Percentiles rank a stretch among this genome's conserved stretches.
These are phyloP conservation scores for Habrosyne pyritoides DNA, from an alignment of 2,888 invertebrate species.

Conservation along the genomic window DNA sequence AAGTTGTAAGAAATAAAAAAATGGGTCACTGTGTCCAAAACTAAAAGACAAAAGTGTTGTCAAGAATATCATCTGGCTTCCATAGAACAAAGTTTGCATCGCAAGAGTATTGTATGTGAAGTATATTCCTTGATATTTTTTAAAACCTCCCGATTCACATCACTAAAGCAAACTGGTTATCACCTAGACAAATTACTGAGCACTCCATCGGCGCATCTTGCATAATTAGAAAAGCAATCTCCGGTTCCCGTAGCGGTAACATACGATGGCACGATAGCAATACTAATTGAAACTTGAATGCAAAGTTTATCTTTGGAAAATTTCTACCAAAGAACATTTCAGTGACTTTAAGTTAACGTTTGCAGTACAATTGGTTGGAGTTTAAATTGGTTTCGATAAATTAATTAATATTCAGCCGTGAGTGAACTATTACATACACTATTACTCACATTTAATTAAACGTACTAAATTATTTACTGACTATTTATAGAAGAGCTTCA, in stretches of 20 bases:
- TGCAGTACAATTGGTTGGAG: not conserved
- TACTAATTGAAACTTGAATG: constrained; percentile 57
- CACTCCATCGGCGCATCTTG: constrained; percentile 16
- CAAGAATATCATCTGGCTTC: no score
- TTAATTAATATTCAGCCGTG: not conserved
- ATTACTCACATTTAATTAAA: no score
- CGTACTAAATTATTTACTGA: no score
- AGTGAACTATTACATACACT: not conserved
- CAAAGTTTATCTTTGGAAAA: constrained; percentile 46
- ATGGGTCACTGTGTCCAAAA: no score
- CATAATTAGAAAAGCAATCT: constrained; percentile 64
- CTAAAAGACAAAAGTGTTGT: no score
- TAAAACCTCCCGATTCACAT: not conserved
- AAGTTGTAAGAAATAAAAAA: no score
- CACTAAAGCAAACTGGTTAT: not conserved
- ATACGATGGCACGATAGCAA: constrained; percentile 47
- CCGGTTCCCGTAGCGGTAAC: constrained; percentile 41
- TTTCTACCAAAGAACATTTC: constrained; percentile 27
- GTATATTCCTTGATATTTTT: not conserved
- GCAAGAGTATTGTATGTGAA: no score
- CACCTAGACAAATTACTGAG: constrained; percentile 3
- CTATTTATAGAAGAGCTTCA: no score
- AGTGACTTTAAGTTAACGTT: constrained; percentile 2
- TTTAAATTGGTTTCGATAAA: not conserved
- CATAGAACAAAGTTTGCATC: no score